Evolutionary conservation across 2,888 invertebrate genomes (phyloP), one percentile per base, ranked within the genome.

Genomic region (Gymnocheta viridis): DNA sequence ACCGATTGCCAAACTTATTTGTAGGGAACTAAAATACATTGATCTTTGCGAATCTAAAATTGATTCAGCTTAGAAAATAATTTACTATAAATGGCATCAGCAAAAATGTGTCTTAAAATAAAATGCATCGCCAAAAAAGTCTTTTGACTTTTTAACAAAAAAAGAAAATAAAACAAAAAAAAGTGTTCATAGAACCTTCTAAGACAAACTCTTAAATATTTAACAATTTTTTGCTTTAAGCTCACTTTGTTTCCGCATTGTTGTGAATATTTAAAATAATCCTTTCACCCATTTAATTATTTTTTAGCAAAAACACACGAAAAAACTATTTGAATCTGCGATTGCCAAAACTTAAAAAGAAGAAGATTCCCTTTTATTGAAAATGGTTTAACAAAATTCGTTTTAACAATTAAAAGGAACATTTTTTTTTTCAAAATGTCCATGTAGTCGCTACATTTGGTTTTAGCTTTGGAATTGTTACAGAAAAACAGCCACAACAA

Each of bases 361-460:
- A 73, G 41, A 62, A 54, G 49, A 54, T 49, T 62, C 7, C 38
- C 74, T 66, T 51, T 64, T 51, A 38, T 51, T 66, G 19, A 51
- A 67, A 77, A 38, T 27, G 35, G 38, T 49, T 58, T 19, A 27
- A 22, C 35, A 27, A 58, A 77, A 77, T 67, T 69, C 29, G 29
- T 58, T 69, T 69, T 67, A 17, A 38, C 56, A 67, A 77, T 77
- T 77, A 69, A 77, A 77, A 60, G 60, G 41, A 77, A 69, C 22
- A 49, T 69, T 77, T 32, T 47, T 24, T 69, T 77, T 32, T 47
- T 24, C 4, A 49, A 60, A 51, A 29, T 69, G 32, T 51, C 24
- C 17, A n/a, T 41, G 19, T n/a, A 27, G 5, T 29, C 32, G 14
- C 29, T 64, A 10, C 14, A 38, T 14, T 47, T 41, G 35, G 47